Conservation (phyloP, 2,797 vertebrate species). For the Enteromius argenteus region DNA sequence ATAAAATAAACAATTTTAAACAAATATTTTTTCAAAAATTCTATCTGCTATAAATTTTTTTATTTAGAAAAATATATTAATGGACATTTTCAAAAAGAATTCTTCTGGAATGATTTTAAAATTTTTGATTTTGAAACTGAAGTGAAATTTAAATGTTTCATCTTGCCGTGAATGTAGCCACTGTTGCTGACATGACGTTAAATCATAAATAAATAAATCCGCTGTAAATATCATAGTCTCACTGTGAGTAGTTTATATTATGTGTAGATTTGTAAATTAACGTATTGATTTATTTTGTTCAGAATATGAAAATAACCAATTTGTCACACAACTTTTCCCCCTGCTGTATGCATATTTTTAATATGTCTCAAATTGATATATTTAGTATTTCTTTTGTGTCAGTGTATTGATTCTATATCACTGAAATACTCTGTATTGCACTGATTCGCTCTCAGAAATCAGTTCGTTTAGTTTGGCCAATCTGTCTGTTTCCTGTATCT, state of each 20-base stretch:
- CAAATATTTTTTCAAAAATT: no score
- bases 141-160: no score
- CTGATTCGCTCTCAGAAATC: background rate
- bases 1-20: no score
- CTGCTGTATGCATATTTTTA: background rate
- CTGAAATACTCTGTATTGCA: background rate
- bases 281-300: background rate
- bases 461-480: background rate
- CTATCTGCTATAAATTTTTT: no score
- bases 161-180: no score
- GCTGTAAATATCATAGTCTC: background rate
- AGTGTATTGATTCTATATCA: background rate
- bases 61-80: no score
- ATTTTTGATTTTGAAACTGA: no score
- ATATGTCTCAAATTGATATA: background rate
- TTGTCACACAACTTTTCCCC: background rate
- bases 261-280: background rate
- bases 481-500: slow-evolving; percentile 1
- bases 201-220: no score
- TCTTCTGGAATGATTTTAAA: no score
- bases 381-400: background rate
- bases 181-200: no score
- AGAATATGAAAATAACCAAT: background rate
- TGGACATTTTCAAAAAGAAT: no score
- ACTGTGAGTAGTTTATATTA: background rate